These are phyloP conservation scores for Drosophila infuscata DNA, from an alignment of 2,888 invertebrate genomes.

Conservation along the genomic window DNA sequence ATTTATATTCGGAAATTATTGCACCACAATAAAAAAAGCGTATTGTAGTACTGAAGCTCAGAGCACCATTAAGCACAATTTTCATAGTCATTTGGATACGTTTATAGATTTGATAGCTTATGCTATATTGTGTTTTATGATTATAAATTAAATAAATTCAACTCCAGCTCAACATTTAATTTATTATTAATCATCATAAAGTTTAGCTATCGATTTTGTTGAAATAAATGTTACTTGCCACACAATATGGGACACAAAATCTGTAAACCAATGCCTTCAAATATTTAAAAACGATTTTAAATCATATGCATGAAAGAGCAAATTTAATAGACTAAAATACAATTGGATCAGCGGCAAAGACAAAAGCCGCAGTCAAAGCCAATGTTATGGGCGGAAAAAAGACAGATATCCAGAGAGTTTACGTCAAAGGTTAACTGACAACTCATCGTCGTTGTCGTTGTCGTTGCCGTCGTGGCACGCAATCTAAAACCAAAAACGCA, in stretches of 20 bases:
- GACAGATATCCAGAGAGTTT: constrained; percentile 13
- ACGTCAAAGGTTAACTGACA: constrained; percentile 52
- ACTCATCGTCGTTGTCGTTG: constrained; percentile 7
- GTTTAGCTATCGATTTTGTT: background rate
- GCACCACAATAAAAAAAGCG: background rate
- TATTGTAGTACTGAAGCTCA: too few relatives aligned
- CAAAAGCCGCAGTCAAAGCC: constrained; percentile 15
- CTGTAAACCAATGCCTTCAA: constrained; percentile 25
- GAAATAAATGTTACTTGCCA: constrained; percentile 28
- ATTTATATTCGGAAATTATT: constrained; percentile 11
- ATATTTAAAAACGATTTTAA: constrained; percentile 42
- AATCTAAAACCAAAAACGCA: constrained; percentile 42
- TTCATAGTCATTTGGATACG: background rate
- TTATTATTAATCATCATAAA: background rate
- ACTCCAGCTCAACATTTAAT: background rate
- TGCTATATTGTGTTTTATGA: background rate
- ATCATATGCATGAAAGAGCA: constrained; percentile 38
- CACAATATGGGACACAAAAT: constrained; percentile 19
- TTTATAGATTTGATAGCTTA: background rate
- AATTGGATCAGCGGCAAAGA: constrained; percentile 64
- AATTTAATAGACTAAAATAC: constrained; percentile 70
- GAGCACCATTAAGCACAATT: background rate
- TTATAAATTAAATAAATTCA: background rate
- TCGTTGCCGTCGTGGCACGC: constrained; percentile 21
- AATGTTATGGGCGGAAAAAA: background rate